phyloP scores from a whole-genome alignment of 2,113 vertebrate genomes.

The Leptobrachium leishanense region DNA sequence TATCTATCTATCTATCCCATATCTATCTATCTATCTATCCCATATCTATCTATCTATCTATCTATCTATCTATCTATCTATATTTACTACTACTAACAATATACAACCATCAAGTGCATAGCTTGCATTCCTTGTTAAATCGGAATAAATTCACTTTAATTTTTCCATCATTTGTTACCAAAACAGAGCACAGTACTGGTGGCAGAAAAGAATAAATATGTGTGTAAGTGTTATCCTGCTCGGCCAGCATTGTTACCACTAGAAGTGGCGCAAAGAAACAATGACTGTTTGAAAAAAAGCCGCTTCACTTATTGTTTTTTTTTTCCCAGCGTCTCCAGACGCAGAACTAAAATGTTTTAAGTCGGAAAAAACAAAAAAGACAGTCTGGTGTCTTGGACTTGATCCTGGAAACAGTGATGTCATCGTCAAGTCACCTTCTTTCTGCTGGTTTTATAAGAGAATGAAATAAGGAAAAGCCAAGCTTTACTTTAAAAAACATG shows the following conservation, averaged over 20 bases:
- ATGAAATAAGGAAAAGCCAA: constrained; percentile 29
- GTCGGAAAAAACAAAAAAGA: constrained; percentile 36
- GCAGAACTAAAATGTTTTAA: constrained; percentile 38
- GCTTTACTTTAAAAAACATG: constrained; percentile 17
- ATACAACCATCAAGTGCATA: no score
- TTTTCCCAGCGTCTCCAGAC: constrained; percentile 17
- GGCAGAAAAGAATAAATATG: constrained; percentile 27
- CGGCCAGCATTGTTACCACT: no score
- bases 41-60: no score
- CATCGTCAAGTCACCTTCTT: constrained; percentile 39
- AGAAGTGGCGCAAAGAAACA: constrained; percentile 1
- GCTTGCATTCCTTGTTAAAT: no score
- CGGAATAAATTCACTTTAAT: no score
- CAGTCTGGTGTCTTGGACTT: constrained; percentile 43
- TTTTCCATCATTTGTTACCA: no score
- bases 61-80: no score
- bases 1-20: no score
- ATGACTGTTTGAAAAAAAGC: neutral
- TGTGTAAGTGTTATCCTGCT: neutral
- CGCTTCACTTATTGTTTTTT: constrained; percentile 12
- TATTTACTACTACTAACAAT: no score
- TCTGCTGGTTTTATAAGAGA: constrained; percentile 32
- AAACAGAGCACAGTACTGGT: neutral
- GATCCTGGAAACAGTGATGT: constrained; percentile 49
- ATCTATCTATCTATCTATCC: no score